Evolutionary conservation across 2,113 vertebrate genomes (phyloP), one percentile per base, ranked within the genome.

Genomic region (Cheirogaleus medius): DNA sequence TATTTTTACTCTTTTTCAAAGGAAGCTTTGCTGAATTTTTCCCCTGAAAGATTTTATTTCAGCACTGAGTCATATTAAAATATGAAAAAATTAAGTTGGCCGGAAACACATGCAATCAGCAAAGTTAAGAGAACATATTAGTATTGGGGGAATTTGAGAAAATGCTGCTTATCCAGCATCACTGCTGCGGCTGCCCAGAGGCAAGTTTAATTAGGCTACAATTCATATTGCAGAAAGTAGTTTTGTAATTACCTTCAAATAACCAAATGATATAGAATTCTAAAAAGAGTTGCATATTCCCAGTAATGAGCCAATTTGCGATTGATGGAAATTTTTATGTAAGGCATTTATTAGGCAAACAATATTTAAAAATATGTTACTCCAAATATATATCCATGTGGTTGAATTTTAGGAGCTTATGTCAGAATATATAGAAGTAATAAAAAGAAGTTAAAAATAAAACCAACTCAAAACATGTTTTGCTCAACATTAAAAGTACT

Each of bases 231-330:
- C 96, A 96, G 95, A 98, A 96, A 98, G 95, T 34, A 96, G 81
- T 96, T 98, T 97, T 97, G 89, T 96, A 99, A 98, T 99, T 98
- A 97, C 94, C 97, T 97, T 98, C 97, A 98, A 98, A 98, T 98
- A 84, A 95, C 95, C 97, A 98, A 98, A 97, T 60, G 91, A 64
- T 96, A 90, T 76, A 84, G 95, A 98, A 98, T 97, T 78, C 58
- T 86, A 95, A 93, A 63, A 76, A 97, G 81, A 74, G 66, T 95
- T 97, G 42, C 84, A 32, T 90, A 96, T 96, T 97, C 66, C 63
- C 58, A 82, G 77, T 88, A 98, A 98, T 95, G 56, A 98, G 90
- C 78, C 52, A 84, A 93, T 86, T 47, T 93, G 78, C 97, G 97
- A 83, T 34, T 97, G 39, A 90, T 44, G 87, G 63, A 5, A 96